A percentile compares a stretch with the other conserved stretches of the same genome.
phyloP scores from a whole-genome alignment of 2,888 invertebrate genomes.

The Therioaphis trifolii region DNA sequence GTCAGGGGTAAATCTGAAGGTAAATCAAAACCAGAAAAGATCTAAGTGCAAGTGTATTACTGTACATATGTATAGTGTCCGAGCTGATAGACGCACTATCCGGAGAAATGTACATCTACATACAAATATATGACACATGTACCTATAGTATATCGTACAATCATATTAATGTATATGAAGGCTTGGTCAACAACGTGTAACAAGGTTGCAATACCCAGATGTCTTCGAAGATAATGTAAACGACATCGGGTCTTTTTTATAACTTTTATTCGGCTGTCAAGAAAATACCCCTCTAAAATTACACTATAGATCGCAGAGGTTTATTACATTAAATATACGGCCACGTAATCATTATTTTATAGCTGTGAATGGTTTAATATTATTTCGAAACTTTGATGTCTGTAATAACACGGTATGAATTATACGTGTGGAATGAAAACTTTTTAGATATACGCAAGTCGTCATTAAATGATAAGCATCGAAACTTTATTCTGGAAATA shows the following conservation, averaged over 20 bases:
- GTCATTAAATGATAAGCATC: slow-evolving; percentile 41
- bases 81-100: slow-evolving; percentile 38
- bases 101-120: too few relatives aligned
- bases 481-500: slow-evolving; percentile 20
- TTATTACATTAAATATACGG: neutral
- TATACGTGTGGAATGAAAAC: slow-evolving; percentile 1
- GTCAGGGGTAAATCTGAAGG: slow-evolving; percentile 51
- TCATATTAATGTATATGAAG: neutral
- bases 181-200: neutral
- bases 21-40: slow-evolving; percentile 58
- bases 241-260: too few relatives aligned
- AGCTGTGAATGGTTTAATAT: slow-evolving; percentile 1
- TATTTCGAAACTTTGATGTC: slow-evolving; percentile 39
- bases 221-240: neutral
- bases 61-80: slow-evolving; percentile 45
- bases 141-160: neutral
- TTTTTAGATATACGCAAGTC: neutral
- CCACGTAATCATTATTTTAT: neutral
- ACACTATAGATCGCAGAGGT: slow-evolving; percentile 11
- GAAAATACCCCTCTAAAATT: neutral
- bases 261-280: too few relatives aligned
- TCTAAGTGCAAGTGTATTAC: slow-evolving; percentile 53
- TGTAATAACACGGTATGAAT: neutral
- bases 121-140: too few relatives aligned
- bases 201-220: slow-evolving; percentile 23